Evolutionary conservation across 2,888 invertebrate genomes (phyloP).

Genomic region (Zygaena filipendulae): DNA sequence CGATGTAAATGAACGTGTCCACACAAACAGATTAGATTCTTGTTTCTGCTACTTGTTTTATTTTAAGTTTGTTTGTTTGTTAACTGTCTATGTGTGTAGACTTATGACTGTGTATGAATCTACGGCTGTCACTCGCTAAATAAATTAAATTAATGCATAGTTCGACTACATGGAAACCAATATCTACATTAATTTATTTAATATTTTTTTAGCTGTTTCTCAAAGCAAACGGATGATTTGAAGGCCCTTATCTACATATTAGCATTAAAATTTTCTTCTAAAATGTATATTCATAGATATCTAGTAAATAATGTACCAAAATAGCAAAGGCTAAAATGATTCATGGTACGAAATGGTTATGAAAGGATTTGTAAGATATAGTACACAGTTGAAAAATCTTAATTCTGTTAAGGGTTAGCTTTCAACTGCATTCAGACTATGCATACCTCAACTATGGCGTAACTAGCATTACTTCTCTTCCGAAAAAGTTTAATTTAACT

Average conservation of each 20-base stretch:
- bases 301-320: too few relatives aligned
- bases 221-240: neutral
- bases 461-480: too few relatives aligned
- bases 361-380: conserved; percentile 18
- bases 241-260: conserved; percentile 8
- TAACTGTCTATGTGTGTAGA: conserved; percentile 41
- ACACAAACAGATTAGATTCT: too few relatives aligned
- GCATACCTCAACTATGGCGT: too few relatives aligned
- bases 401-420: too few relatives aligned
- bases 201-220: neutral
- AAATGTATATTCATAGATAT: too few relatives aligned
- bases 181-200: too few relatives aligned
- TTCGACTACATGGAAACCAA: too few relatives aligned
- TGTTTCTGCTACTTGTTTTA: neutral
- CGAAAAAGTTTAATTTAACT: too few relatives aligned
- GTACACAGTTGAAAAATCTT: neutral
- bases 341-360: conserved; percentile 50
- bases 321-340: too few relatives aligned
- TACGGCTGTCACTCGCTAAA: conserved; percentile 15
- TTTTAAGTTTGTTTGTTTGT: conserved; percentile 7
- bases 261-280: conserved; percentile 20
- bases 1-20: conserved; percentile 41
- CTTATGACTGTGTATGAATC: conserved; percentile 33
- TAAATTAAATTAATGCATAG: too few relatives aligned
- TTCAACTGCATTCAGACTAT: too few relatives aligned